Evolutionary conservation across 2,113 vertebrate genomes (phyloP).

Genomic region (Urocolius indicus): DNA sequence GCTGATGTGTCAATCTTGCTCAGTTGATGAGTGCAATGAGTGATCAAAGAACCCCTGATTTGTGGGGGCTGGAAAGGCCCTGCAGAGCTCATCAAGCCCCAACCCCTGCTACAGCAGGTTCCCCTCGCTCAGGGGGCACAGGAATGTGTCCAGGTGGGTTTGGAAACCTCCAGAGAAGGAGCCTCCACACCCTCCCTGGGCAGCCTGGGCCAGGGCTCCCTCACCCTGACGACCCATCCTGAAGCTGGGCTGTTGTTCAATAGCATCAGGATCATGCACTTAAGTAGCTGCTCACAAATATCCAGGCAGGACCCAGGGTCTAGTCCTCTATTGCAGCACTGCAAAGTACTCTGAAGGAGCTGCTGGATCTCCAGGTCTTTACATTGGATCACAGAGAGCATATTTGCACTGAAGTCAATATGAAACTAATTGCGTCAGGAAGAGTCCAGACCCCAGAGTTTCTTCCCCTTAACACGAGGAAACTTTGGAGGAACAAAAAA

Average conservation of each 20-base stretch:
- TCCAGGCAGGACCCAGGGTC: background rate
- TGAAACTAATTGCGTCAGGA: background rate
- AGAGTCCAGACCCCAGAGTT: background rate
- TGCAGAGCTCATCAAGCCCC: no score
- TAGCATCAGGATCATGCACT: background rate
- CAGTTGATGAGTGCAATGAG: accelerated
- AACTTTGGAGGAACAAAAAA: background rate
- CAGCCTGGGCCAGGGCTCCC: no score
- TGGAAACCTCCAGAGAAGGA: no score
- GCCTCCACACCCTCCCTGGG: no score
- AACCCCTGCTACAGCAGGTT: no score
- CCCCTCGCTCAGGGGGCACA: no score
- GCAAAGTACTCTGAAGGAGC: background rate
- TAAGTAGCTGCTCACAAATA: background rate
- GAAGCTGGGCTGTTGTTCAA: background rate
- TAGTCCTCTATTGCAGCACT: background rate
- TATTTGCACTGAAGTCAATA: conserved; percentile 37
- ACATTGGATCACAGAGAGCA: conserved; percentile 3
- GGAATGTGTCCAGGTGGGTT: no score
- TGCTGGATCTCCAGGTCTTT: background rate
- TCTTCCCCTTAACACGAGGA: background rate
- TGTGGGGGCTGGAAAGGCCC: no score
- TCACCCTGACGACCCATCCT: accelerated
- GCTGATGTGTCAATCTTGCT: accelerated
- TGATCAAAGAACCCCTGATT: no score